phyloP scores from a whole-genome alignment of 2,113 vertebrate genomes.

The Theristicus caerulescens region DNA sequence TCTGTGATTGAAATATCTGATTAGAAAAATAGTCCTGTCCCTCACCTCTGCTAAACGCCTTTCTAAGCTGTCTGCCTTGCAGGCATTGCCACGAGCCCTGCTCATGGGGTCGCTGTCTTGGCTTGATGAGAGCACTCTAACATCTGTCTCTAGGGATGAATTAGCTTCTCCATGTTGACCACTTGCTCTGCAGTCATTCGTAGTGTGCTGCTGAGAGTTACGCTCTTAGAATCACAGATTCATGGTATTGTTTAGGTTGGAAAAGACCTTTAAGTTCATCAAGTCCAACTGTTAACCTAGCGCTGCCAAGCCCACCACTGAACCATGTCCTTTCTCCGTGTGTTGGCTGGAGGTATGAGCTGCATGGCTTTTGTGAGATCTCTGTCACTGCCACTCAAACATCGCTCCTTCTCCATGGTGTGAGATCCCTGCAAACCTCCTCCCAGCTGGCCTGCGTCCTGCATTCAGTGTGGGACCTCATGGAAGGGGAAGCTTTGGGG shows the following conservation, averaged over 20 bases:
- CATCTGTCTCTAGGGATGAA: neutral
- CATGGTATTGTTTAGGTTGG: too few species aligned
- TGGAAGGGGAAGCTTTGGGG: neutral
- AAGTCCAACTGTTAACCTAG: too few species aligned
- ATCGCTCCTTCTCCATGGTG: rapidly evolving
- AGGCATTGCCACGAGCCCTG: rapidly evolving
- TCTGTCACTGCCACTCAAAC: neutral
- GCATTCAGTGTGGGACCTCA: rapidly evolving
- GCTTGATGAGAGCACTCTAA: neutral
- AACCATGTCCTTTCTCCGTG: too few species aligned
- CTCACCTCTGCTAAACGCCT: neutral
- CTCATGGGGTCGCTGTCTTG: rapidly evolving
- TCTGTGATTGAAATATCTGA: neutral
- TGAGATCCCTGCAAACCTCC: neutral
- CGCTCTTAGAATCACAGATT: too few species aligned
- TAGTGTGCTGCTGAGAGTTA: neutral
- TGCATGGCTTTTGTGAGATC: neutral
- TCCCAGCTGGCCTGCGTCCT: neutral
- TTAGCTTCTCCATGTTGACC: rapidly evolving
- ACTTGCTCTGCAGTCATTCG: rapidly evolving
- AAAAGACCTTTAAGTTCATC: too few species aligned
- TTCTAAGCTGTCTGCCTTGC: neutral
- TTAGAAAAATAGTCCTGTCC: neutral
- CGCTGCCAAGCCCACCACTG: too few species aligned
- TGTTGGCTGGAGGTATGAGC: neutral